Evolutionary conservation across 2,888 invertebrate genomes (phyloP).

Genomic region (Stenodera caucasica): DNA sequence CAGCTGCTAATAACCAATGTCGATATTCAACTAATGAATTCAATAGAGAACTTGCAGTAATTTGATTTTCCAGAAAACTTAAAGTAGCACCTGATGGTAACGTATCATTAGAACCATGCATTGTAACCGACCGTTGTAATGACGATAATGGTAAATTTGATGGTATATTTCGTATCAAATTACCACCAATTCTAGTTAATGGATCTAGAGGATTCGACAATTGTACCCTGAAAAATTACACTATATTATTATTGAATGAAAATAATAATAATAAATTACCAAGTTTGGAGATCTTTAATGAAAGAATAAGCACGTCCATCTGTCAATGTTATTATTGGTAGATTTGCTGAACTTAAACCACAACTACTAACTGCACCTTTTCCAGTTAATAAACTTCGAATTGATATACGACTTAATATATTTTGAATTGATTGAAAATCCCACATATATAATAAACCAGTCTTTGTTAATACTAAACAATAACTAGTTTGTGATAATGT

Average conservation of each 20-base stretch:
- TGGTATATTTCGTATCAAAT: conserved; percentile 51
- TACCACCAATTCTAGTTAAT: conserved; percentile 56
- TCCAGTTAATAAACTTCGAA: conserved; percentile 63
- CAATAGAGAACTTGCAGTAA: conserved; percentile 70
- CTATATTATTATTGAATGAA: conserved; percentile 3
- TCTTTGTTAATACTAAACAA: conserved; percentile 61
- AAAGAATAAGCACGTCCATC: conserved; percentile 86
- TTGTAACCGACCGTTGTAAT: conserved; percentile 50
- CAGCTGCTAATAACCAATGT: conserved; percentile 69
- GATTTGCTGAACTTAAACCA: conserved; percentile 64
- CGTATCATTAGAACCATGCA: conserved; percentile 46
- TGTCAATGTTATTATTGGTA: conserved; percentile 81
- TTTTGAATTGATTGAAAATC: conserved; percentile 60
- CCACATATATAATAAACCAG: conserved; percentile 63
- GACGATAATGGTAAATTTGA: conserved; percentile 49
- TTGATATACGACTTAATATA: conserved; percentile 61
- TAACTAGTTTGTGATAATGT: conserved; percentile 56
- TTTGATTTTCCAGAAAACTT: conserved; percentile 73
- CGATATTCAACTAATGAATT: conserved; percentile 73
- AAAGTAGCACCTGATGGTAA: conserved; percentile 58
- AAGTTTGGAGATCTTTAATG: conserved; percentile 72
- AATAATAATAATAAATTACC: conserved; percentile 61
- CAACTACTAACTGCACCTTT: conserved; percentile 63
- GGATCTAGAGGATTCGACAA: conserved; percentile 61
- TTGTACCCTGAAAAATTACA: conserved; percentile 55